Evolutionary conservation across 1,140 invertebrate species (phyloP).

Genomic region (Maconellicoccus hirsutus): DNA sequence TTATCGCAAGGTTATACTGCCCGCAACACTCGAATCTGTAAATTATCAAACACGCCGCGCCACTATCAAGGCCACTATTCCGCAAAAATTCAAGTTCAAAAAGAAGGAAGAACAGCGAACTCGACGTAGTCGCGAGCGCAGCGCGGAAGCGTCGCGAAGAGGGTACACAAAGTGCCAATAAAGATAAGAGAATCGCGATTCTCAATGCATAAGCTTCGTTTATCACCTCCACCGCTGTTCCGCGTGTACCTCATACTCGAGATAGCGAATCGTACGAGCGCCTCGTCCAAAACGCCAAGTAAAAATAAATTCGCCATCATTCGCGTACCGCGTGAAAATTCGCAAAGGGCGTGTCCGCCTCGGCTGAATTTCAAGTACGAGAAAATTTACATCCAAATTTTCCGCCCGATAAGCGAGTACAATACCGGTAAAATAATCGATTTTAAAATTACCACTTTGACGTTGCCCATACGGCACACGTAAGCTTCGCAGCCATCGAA

Average conservation of each 20-base stretch:
- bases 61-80: not conserved
- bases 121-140: not conserved
- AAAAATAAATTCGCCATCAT: too few relatives aligned
- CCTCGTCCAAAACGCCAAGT: not conserved
- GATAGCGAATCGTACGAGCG: not conserved
- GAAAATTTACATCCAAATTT: too few relatives aligned
- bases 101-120: constrained; percentile 7
- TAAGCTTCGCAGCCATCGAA: not conserved
- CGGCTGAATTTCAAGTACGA: too few relatives aligned
- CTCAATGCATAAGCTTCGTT: not conserved
- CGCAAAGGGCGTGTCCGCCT: too few relatives aligned
- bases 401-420: too few relatives aligned
- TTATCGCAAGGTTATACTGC: not conserved
- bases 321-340: too few relatives aligned
- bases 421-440: too few relatives aligned
- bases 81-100: constrained; percentile 4
- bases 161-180: not conserved
- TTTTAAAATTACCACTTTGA: not conserved
- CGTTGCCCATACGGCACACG: not conserved
- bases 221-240: not conserved
- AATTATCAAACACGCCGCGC: not conserved
- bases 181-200: not conserved
- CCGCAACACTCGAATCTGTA: not conserved
- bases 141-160: too few relatives aligned
- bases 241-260: not conserved